phyloP scores from a whole-genome alignment of 92 coral and sea anemone species.

The Epizoanthus ramosus region DNA sequence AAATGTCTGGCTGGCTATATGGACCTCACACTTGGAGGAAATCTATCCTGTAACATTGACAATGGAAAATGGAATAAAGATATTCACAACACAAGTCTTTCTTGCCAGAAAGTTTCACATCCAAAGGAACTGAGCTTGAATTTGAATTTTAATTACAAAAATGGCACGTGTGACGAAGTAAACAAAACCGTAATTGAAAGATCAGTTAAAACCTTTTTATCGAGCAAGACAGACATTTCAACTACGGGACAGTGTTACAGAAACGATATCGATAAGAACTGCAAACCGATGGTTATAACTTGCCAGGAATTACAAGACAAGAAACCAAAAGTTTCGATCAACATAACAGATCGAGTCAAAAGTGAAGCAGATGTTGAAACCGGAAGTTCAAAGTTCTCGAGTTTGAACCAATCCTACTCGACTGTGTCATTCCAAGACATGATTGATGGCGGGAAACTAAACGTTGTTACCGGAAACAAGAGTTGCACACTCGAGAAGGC shows the following conservation, averaged over 20 bases:
- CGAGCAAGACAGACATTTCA: not conserved
- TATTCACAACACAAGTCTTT: constrained; percentile 17
- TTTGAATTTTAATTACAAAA: constrained; percentile 39
- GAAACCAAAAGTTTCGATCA: not conserved
- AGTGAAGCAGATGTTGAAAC: not conserved
- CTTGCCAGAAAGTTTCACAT: constrained; percentile 38
- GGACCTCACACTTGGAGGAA: constrained; percentile 40
- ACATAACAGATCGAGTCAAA: not conserved
- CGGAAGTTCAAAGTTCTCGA: not conserved
- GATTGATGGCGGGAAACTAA: not conserved
- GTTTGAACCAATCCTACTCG: not conserved
- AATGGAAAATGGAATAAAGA: constrained; percentile 63
- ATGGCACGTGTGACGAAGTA: constrained; percentile 31
- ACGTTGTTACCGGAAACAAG: no score
- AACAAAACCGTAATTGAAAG: constrained; percentile 12
- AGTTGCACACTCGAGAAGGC: constrained; percentile 1
- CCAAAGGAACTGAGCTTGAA: constrained; percentile 36
- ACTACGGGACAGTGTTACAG: constrained; percentile 22
- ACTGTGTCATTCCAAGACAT: not conserved
- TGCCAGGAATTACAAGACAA: not conserved
- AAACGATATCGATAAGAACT: not conserved
- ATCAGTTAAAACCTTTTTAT: constrained; percentile 5
- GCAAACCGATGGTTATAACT: not conserved
- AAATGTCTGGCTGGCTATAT: constrained; percentile 48
- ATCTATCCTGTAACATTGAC: constrained; percentile 48